Conservation (phyloP, 2,888 invertebrate genomes). For the Rotaria socialis region DNA sequence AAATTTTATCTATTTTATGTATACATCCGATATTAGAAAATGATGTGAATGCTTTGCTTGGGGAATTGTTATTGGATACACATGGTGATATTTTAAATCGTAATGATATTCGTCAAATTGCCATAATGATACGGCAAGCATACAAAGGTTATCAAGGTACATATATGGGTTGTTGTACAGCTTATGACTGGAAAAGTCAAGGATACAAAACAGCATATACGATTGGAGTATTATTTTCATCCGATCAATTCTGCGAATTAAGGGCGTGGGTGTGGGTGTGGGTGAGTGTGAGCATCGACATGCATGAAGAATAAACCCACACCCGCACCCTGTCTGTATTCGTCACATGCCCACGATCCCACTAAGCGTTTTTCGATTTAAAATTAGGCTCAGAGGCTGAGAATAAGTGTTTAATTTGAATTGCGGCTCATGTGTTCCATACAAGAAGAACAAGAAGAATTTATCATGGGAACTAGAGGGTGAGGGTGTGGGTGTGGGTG, state of each 20-base stretch:
- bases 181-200: not conserved
- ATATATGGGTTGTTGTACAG: not conserved
- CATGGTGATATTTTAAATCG: not conserved
- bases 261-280: not conserved
- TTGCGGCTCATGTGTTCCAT: no score
- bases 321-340: no score
- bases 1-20: not conserved
- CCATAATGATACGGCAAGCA: not conserved
- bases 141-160: not conserved
- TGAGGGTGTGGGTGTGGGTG: no score
- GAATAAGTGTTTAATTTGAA: no score
- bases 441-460: no score
- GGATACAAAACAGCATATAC: not conserved
- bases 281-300: no score
- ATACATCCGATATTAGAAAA: not conserved
- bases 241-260: not conserved
- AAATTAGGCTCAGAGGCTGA: no score
- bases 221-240: not conserved
- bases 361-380: no score
- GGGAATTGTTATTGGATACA: not conserved
- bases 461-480: no score
- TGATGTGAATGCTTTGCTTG: not conserved
- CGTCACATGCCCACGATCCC: no score
- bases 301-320: no score
- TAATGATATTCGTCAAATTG: not conserved